A percentile compares a stretch with the other conserved stretches of the same genome.
Evolutionary conservation across 2,113 vertebrate species (phyloP).

Genomic region (Tylochromis polylepis): DNA sequence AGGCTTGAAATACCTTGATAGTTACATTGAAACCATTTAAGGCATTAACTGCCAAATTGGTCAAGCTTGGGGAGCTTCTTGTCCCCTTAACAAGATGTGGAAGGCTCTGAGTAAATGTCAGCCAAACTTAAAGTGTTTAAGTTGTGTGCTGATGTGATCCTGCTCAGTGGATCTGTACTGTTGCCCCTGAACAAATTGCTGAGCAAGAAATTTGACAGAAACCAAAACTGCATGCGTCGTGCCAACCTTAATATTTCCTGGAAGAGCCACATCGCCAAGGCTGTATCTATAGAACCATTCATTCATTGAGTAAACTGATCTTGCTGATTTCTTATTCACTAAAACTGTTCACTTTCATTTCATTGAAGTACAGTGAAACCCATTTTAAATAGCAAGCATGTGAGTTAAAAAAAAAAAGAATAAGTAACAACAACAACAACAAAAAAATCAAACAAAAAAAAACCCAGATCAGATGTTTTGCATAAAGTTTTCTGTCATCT

Average conservation of each 20-base stretch:
- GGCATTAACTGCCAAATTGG: neutral
- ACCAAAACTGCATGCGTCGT: neutral
- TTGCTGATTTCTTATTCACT: neutral
- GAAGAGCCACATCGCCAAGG: neutral
- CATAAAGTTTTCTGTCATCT: neutral
- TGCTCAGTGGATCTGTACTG: neutral
- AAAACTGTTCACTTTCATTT: neutral
- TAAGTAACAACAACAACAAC: too few species aligned
- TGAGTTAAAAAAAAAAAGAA: fast-evolving
- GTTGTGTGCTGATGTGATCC: neutral
- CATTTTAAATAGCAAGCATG: neutral
- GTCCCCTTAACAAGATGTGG: neutral
- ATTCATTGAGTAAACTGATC: neutral
- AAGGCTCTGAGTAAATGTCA: neutral
- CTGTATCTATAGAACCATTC: neutral
- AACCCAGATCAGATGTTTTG: neutral
- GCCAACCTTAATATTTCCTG: neutral
- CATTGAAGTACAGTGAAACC: neutral
- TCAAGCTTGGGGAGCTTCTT: neutral
- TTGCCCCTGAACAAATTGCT: neutral
- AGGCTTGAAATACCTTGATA: neutral
- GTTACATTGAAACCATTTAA: neutral
- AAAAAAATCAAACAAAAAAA: too few species aligned
- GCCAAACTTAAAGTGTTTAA: neutral
- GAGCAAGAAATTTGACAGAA: neutral